Evolutionary conservation across 2,888 invertebrate species (phyloP).

Genomic region (Sminthurinus aureus): DNA sequence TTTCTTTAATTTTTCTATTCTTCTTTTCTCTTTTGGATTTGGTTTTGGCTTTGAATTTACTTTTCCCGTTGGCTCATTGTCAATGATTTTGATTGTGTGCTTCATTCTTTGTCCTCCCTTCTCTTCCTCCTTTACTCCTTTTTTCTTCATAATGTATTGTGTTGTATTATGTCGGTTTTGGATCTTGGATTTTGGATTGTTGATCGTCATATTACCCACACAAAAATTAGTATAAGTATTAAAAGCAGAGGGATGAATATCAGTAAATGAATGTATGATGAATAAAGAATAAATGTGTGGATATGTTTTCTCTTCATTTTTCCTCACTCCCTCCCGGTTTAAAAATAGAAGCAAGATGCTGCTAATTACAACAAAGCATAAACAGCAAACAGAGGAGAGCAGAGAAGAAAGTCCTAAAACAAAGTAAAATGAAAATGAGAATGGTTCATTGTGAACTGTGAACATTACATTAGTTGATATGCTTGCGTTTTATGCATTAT

Average conservation of each 20-base stretch:
- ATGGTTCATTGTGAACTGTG: too few species aligned
- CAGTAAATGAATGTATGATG: too few species aligned
- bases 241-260: too few species aligned
- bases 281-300: background rate
- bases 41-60: background rate
- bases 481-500: background rate
- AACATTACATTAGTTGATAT: too few species aligned
- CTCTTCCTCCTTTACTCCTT: background rate
- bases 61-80: background rate
- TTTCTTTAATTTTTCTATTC: background rate
- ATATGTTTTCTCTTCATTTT: background rate
- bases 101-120: background rate
- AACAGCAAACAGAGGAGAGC: background rate
- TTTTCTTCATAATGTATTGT: background rate
- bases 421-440: background rate
- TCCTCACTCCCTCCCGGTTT: background rate
- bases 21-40: background rate
- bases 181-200: too few species aligned
- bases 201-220: too few species aligned
- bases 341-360: background rate
- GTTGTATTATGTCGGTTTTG: too few species aligned
- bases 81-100: background rate
- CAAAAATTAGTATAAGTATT: too few species aligned
- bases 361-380: constrained; percentile 3
- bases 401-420: background rate